phyloP scores from a whole-genome alignment of 2,113 vertebrate genomes.

The Genyomyrus donnyi region DNA sequence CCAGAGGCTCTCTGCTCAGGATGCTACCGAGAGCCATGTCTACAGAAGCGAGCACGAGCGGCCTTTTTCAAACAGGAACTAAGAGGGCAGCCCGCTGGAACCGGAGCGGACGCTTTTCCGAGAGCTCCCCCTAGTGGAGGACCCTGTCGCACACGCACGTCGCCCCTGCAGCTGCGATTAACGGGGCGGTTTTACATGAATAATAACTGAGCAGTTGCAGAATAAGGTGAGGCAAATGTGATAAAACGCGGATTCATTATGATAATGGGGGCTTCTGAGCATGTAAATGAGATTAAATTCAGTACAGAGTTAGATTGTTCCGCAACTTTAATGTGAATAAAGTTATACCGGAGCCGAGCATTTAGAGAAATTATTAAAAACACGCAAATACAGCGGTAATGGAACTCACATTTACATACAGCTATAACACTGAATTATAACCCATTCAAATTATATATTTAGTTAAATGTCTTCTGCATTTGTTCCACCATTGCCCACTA shows the following conservation, averaged over 20 bases:
- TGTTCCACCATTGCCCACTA: not conserved
- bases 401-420: not conserved
- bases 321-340: not conserved
- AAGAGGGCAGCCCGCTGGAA: not conserved
- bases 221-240: not conserved
- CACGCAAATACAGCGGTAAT: not conserved
- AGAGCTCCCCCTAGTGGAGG: constrained; percentile 43
- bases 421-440: not conserved
- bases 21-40: constrained; percentile 78
- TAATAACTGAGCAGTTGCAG: not conserved
- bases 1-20: constrained; percentile 56
- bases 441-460: not conserved
- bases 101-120: not conserved
- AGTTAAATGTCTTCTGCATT: not conserved
- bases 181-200: not conserved
- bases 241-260: not conserved
- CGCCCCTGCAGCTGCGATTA: not conserved
- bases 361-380: not conserved
- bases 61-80: not conserved
- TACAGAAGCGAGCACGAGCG: constrained; percentile 18
- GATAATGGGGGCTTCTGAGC: not conserved
- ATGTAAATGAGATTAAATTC: not conserved
- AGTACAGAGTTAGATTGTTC: not conserved
- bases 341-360: not conserved
- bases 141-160: not conserved